phyloP scores from a whole-genome alignment of 2,113 vertebrate genomes.

The Rhegmatorhina hoffmannsi region DNA sequence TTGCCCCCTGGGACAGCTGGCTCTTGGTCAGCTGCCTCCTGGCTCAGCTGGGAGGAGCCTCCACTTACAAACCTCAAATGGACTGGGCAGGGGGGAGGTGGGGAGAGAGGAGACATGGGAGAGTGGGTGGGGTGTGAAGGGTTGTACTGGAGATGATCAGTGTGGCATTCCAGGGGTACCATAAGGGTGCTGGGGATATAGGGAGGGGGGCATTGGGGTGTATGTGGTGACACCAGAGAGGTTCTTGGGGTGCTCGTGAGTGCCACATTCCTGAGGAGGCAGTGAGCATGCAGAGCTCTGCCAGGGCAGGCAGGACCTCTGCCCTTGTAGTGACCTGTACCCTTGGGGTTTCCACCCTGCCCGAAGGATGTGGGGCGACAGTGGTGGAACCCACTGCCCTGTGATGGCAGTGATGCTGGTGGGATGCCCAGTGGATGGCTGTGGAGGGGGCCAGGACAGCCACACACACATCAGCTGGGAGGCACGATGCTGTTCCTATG shows the following conservation, averaged over 20 bases:
- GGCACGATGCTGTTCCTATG: conserved; percentile 8
- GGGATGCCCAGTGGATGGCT: neutral
- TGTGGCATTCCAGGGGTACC: neutral
- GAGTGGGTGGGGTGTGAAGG: neutral
- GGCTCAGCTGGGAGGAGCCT: fast-evolving
- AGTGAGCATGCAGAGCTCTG: neutral
- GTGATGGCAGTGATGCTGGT: neutral
- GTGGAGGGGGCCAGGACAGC: neutral
- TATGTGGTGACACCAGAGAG: neutral
- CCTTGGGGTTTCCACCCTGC: neutral
- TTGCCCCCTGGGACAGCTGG: neutral
- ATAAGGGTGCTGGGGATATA: neutral
- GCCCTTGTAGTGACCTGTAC: neutral
- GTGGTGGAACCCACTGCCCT: neutral
- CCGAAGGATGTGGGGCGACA: fast-evolving
- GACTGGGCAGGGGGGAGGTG: neutral
- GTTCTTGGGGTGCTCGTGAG: neutral
- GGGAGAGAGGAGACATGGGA: neutral
- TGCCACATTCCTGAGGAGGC: neutral
- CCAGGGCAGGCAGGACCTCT: neutral
- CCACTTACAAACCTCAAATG: neutral
- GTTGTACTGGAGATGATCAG: neutral
- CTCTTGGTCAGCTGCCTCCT: neutral
- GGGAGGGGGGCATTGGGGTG: neutral
- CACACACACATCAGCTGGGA: neutral